phyloP scores from a whole-genome alignment of 2,888 invertebrate genomes.

The Drosophila vallismaia region DNA sequence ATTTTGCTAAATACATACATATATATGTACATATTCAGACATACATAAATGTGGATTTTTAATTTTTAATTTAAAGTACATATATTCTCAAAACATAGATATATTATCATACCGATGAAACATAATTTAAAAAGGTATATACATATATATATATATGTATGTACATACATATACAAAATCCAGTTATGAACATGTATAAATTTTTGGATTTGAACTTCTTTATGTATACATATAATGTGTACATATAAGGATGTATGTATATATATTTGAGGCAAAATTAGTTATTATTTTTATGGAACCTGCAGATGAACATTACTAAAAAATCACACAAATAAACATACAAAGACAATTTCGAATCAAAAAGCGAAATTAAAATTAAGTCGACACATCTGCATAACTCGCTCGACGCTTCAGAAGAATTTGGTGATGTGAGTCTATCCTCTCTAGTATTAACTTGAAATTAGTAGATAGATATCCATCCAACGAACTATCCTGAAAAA shows the following conservation, averaged over 20 bases:
- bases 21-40: conserved; percentile 12
- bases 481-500: too few species aligned
- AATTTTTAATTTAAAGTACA: conserved; percentile 16
- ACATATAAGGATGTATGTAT: neutral
- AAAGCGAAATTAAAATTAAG: too few species aligned
- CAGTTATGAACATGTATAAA: neutral
- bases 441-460: too few species aligned
- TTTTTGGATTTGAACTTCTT: neutral
- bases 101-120: neutral
- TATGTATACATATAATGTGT: neutral
- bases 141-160: conserved; percentile 2
- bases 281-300: too few species aligned
- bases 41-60: conserved; percentile 29
- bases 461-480: too few species aligned
- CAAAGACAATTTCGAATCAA: neutral
- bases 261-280: neutral
- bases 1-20: conserved; percentile 34
- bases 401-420: too few species aligned
- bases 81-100: neutral
- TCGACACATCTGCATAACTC: too few species aligned
- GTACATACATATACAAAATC: neutral
- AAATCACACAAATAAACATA: neutral
- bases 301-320: too few species aligned
- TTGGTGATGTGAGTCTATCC: too few species aligned
- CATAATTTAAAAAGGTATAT: conserved; percentile 1